Conservation (phyloP, 92 coral and sea anemone species). For the Diadumene lineata region DNA sequence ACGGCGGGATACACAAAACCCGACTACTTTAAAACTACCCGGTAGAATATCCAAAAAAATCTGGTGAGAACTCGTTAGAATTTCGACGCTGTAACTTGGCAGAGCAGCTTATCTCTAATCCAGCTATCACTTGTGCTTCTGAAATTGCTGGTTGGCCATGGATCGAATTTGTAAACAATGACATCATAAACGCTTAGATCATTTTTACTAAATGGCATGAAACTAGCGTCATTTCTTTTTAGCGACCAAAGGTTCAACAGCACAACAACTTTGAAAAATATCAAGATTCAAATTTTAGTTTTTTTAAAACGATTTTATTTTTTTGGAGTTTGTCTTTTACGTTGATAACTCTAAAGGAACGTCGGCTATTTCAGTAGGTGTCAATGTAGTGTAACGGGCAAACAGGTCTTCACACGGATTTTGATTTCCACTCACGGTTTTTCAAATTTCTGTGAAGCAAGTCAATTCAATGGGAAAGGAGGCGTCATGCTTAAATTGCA, state of each 20-base stretch:
- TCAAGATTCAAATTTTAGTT: background rate
- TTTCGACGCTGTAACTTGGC: background rate
- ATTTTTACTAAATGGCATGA: conserved; percentile 70
- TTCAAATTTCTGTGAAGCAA: background rate
- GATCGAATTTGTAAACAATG: conserved; percentile 68
- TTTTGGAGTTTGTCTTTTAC: background rate
- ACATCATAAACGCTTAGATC: conserved; percentile 81
- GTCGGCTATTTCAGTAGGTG: background rate
- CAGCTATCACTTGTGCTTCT: conserved; percentile 30
- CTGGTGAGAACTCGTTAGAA: background rate
- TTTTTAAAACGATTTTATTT: background rate
- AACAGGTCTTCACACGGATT: conserved; percentile 27
- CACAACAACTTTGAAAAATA: background rate
- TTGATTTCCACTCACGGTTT: conserved; percentile 8
- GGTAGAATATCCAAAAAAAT: background rate
- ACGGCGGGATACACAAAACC: background rate
- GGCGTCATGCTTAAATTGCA: background rate
- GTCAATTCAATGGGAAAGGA: background rate
- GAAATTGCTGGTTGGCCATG: conserved; percentile 36
- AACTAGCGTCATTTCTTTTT: conserved; percentile 57
- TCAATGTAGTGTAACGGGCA: conserved; percentile 6
- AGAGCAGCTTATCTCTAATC: conserved; percentile 1
- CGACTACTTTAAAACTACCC: background rate
- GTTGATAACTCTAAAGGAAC: background rate
- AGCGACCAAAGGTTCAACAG: background rate